These are phyloP conservation scores for Sinocyclocheilus anophthalmus DNA, from an alignment of 2,113 vertebrate genomes.

Conservation along the genomic window DNA sequence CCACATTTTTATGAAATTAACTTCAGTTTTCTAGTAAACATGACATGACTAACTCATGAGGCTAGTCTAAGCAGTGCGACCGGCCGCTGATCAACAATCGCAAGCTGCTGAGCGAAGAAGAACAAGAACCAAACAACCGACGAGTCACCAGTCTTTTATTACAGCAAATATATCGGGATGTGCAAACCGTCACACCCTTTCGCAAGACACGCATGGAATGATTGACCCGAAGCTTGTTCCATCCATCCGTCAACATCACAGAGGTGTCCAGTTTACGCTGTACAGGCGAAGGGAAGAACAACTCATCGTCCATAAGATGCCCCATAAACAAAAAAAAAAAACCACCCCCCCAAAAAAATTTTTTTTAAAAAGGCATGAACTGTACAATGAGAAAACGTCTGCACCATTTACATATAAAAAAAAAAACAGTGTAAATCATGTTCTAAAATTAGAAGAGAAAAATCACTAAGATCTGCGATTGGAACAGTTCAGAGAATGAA, in stretches of 20 bases:
- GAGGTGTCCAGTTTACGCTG: conserved; percentile 36
- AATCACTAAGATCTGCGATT: not conserved
- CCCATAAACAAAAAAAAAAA: conserved; percentile 57
- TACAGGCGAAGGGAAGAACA: not conserved
- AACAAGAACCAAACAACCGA: not conserved
- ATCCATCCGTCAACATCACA: not conserved
- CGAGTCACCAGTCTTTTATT: conserved; percentile 52
- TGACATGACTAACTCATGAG: not conserved
- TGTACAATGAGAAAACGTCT: conserved; percentile 52
- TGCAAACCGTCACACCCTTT: conserved; percentile 44
- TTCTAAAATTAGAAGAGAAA: conserved; percentile 46
- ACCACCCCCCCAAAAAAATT: no score
- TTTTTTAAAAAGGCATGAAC: no score
- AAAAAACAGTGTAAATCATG: conserved; percentile 47
- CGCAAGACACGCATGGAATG: conserved; percentile 45
- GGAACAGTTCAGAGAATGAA: no score
- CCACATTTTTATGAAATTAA: no score
- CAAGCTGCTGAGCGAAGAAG: not conserved
- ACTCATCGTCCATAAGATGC: conserved; percentile 46
- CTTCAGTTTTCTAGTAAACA: not conserved
- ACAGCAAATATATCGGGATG: conserved; percentile 58
- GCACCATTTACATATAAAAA: conserved; percentile 52
- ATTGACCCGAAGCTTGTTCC: not conserved
- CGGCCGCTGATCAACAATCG: not conserved
- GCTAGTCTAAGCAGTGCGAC: not conserved